These are phyloP conservation scores for Syngnathus floridae DNA, from an alignment of 2,113 vertebrate genomes.

Conservation along the genomic window DNA sequence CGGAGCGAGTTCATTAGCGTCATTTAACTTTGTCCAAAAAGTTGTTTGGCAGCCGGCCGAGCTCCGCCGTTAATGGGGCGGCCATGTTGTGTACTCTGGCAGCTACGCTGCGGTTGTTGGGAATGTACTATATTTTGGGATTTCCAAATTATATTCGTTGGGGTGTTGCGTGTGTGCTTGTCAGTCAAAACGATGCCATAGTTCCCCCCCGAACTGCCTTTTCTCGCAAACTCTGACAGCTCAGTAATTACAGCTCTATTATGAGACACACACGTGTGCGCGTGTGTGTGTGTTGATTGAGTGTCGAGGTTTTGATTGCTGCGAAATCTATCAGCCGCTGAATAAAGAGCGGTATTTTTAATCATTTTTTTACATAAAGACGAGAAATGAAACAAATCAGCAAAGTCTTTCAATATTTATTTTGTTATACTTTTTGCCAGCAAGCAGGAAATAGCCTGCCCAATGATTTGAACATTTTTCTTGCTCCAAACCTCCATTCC, in stretches of 20 bases:
- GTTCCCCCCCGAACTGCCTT: constrained; percentile 41
- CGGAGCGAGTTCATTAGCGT: constrained; percentile 54
- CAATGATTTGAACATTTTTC: not conserved
- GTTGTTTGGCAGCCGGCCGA: constrained; percentile 35
- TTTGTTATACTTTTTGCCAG: not conserved
- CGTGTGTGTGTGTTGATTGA: constrained; percentile 2
- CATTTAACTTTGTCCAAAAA: constrained; percentile 53
- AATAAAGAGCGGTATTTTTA: constrained; percentile 50
- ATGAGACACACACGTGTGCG: constrained; percentile 18
- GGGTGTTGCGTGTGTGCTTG: constrained; percentile 3
- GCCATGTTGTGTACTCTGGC: constrained; percentile 64
- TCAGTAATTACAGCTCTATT: constrained; percentile 61
- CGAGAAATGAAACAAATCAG: constrained; percentile 24
- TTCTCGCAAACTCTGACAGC: constrained; percentile 54
- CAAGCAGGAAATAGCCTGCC: too few species aligned
- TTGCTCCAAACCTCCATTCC: not conserved
- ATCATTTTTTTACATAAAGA: constrained; percentile 56
- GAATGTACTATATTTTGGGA: not conserved
- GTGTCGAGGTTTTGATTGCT: constrained; percentile 12
- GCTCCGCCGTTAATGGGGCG: constrained; percentile 59
- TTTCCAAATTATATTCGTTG: constrained; percentile 18
- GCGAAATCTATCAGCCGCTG: constrained; percentile 32
- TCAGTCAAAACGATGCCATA: constrained; percentile 35
- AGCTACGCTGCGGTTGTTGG: constrained; percentile 14
- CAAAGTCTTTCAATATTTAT: constrained; percentile 8